phyloP scores from a whole-genome alignment of 53 echinoderm and acorn worm species.

The Echinometra lucunter region DNA sequence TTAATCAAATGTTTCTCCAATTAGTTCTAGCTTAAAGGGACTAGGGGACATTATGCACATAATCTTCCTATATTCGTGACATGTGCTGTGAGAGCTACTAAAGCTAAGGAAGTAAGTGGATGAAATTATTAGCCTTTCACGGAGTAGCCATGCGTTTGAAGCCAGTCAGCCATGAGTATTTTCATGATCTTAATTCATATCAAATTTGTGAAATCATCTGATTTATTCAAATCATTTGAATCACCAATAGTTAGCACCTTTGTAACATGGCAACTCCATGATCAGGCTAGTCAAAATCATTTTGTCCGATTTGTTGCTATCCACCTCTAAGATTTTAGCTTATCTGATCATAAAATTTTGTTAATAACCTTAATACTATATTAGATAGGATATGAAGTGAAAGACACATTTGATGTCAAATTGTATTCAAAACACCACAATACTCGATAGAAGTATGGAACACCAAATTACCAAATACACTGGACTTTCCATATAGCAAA shows the following conservation, averaged over 20 bases:
- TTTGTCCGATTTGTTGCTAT: too few relatives aligned
- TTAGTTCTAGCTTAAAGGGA: constrained; percentile 26
- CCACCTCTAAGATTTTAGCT: too few relatives aligned
- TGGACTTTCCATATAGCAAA: neutral
- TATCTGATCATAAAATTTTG: too few relatives aligned
- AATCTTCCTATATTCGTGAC: neutral
- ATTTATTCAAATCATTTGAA: neutral
- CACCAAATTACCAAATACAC: neutral
- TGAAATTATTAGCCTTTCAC: neutral
- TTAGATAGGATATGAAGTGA: too few relatives aligned
- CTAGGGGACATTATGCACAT: neutral
- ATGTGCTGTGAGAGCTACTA: neutral
- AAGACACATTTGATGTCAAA: too few relatives aligned
- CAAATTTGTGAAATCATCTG: neutral
- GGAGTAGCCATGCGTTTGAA: neutral
- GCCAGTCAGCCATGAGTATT: neutral
- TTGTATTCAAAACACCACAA: too few relatives aligned
- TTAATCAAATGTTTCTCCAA: constrained; percentile 46
- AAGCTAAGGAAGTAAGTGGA: neutral
- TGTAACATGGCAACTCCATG: neutral
- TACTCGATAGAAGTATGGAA: too few relatives aligned
- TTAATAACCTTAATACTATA: too few relatives aligned
- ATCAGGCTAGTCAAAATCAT: too few relatives aligned
- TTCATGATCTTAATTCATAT: neutral
- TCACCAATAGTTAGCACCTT: neutral